Percentiles rank a stretch among this genome's conserved stretches.
These are phyloP conservation scores for Paramuricea clavata DNA, from an alignment of 92 coral and sea anemone genomes.

Conservation along the genomic window DNA sequence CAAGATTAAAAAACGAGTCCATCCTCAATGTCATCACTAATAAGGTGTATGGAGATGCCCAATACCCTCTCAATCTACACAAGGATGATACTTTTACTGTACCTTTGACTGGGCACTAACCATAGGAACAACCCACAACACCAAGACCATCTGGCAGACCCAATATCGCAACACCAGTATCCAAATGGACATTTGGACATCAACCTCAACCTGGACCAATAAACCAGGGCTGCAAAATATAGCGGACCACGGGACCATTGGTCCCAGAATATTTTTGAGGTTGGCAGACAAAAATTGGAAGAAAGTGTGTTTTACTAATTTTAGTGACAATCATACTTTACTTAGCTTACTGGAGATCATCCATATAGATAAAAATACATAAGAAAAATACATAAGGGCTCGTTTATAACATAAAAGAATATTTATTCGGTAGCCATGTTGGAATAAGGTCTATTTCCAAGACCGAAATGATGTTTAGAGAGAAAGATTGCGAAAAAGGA, in stretches of 20 bases:
- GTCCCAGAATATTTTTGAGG: background rate
- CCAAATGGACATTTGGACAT: background rate
- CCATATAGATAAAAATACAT: too few species aligned
- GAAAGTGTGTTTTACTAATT: too few species aligned
- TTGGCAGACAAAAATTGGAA: too few species aligned
- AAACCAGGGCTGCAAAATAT: background rate
- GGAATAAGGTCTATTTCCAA: too few species aligned
- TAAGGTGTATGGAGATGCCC: background rate
- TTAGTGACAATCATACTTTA: too few species aligned
- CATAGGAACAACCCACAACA: background rate
- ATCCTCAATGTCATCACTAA: slow-evolving; percentile 10
- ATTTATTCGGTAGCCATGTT: too few species aligned
- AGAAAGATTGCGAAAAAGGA: too few species aligned
- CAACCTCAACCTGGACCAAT: background rate
- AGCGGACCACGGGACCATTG: background rate
- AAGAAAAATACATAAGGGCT: too few species aligned
- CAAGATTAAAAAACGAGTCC: background rate
- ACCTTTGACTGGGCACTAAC: slow-evolving; percentile 1
- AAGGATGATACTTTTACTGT: background rate
- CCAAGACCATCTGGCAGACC: background rate
- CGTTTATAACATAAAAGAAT: too few species aligned
- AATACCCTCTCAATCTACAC: background rate
- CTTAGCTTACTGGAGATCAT: too few species aligned
- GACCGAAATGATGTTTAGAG: too few species aligned
- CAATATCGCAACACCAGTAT: background rate